Conservation (phyloP, 2,113 vertebrate genomes). For the Polyodon spathula region DNA sequence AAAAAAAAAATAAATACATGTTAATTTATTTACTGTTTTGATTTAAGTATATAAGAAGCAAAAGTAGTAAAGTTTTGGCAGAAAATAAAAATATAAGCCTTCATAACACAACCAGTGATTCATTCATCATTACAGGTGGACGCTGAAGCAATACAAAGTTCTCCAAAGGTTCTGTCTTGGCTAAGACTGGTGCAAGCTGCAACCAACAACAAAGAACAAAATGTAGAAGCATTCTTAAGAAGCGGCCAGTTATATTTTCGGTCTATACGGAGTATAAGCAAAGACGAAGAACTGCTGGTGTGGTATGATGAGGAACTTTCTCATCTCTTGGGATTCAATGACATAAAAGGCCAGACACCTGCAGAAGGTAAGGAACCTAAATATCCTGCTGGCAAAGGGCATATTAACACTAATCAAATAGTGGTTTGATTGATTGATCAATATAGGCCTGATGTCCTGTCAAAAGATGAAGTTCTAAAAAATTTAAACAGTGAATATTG, state of each 20-base stretch:
- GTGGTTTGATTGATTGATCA: background rate
- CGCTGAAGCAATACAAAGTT: slow-evolving; percentile 61
- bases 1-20: no score
- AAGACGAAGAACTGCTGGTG: slow-evolving; percentile 75
- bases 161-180: slow-evolving; percentile 62
- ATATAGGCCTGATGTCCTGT: no score
- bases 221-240: slow-evolving; percentile 64
- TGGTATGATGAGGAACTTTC: slow-evolving; percentile 77
- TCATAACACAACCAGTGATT: no score
- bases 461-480: no score
- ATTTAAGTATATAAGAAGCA: no score
- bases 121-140: slow-evolving; percentile 55
- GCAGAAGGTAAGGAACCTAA: slow-evolving; percentile 50
- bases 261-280: slow-evolving; percentile 54
- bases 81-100: no score
- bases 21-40: no score
- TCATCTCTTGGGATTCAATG: slow-evolving; percentile 66
- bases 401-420: background rate
- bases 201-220: slow-evolving; percentile 61
- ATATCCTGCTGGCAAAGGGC: background rate
- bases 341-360: slow-evolving; percentile 43
- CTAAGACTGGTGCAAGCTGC: slow-evolving; percentile 66
- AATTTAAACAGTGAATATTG: no score
- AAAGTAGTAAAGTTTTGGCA: no score
- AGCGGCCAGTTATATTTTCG: slow-evolving; percentile 66